phyloP scores from a whole-genome alignment of 64 coral and sea anemone genomes.

The Pachyseris speciosa region DNA sequence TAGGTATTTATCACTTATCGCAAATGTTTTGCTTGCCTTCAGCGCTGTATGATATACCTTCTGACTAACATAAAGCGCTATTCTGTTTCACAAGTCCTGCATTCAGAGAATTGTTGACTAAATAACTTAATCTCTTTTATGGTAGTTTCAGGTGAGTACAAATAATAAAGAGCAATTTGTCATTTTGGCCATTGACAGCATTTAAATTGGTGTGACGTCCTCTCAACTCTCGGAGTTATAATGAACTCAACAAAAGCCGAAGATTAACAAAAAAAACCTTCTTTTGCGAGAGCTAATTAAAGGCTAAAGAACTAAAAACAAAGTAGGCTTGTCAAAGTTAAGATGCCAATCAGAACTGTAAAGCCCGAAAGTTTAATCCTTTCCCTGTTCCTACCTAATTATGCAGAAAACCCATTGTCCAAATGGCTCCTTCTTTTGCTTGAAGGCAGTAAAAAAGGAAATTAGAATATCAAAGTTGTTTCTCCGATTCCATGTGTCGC shows the following conservation, averaged over 20 bases:
- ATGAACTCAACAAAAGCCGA: slow-evolving; percentile 25
- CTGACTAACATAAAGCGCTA: background rate
- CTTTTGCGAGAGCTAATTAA: slow-evolving; percentile 12
- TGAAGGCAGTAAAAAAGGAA: background rate
- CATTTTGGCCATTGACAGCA: background rate
- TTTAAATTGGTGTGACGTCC: slow-evolving; percentile 1
- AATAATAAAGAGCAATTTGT: slow-evolving; percentile 7
- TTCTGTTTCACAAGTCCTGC: background rate
- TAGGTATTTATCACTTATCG: slow-evolving; percentile 1
- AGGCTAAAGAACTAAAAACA: background rate
- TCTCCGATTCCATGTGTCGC: background rate
- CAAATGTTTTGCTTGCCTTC: background rate
- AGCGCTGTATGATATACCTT: background rate
- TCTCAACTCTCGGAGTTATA: background rate
- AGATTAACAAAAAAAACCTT: background rate
- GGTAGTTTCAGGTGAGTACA: background rate
- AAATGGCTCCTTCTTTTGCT: background rate
- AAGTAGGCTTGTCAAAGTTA: background rate
- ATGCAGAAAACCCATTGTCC: background rate
- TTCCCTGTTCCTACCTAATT: background rate
- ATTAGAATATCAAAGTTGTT: slow-evolving; percentile 21
- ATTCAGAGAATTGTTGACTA: background rate
- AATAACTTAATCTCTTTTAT: background rate
- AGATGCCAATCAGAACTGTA: background rate
- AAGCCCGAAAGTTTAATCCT: background rate